These are phyloP conservation scores for Micromussa lordhowensis DNA, from an alignment of 92 coral and sea anemone species.

Conservation along the genomic window DNA sequence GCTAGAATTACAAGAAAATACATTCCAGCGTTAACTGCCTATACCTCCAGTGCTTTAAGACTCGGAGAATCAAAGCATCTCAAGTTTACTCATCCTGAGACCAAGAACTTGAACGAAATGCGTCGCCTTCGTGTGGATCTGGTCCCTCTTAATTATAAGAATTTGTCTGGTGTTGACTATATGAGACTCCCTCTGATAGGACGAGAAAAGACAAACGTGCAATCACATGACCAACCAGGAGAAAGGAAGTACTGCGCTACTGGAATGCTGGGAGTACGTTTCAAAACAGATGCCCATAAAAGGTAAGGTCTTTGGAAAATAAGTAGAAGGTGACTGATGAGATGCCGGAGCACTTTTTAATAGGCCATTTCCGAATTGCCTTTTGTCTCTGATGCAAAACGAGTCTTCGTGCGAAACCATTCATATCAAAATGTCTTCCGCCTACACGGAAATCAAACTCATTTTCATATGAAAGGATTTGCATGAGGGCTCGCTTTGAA, in stretches of 20 bases:
- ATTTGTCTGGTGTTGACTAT: slow-evolving; percentile 3
- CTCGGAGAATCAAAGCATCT: slow-evolving; percentile 11
- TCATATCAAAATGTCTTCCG: too few species aligned
- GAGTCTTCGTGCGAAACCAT: too few species aligned
- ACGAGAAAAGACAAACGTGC: not conserved
- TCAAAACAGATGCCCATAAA: slow-evolving; percentile 74
- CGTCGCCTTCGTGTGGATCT: slow-evolving; percentile 10
- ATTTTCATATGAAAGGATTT: too few species aligned
- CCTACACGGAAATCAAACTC: too few species aligned
- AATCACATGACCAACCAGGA: not conserved
- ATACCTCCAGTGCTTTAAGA: slow-evolving; percentile 1
- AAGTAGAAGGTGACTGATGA: too few species aligned
- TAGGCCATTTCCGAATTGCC: too few species aligned
- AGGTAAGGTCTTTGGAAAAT: slow-evolving; percentile 44
- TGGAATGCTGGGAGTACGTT: slow-evolving; percentile 64
- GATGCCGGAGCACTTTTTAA: too few species aligned
- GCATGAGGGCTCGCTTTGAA: too few species aligned
- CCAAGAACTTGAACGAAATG: slow-evolving; percentile 13
- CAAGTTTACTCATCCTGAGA: slow-evolving; percentile 15
- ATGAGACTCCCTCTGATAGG: slow-evolving; percentile 33
- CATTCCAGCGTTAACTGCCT: slow-evolving; percentile 30
- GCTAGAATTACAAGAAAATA: slow-evolving; percentile 18
- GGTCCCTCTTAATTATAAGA: slow-evolving; percentile 13
- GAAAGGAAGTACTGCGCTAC: slow-evolving; percentile 22
- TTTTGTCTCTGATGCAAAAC: too few species aligned